Base-by-base conservation (phyloP, 2,888 invertebrate species). In the Hypselothyrea guttata region DNA sequence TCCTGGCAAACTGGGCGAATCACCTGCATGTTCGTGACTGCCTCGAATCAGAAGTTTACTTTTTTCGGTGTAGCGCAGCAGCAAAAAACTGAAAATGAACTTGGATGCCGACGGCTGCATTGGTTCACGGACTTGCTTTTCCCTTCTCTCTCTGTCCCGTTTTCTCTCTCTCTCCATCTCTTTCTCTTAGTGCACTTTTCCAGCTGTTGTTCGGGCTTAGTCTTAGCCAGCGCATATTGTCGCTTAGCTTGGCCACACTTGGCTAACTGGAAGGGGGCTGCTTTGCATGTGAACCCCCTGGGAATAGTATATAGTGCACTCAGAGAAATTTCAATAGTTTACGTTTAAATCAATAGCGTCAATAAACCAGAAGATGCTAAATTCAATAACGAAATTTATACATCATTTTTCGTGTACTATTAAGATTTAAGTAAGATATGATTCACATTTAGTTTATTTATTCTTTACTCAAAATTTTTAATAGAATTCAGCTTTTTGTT, bases 31-130 rank as follows among this genome's bases (percentile, higher is more conserved):
- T 71, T 68, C 68, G 68, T 71, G 54, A 58, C 66, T 38, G 37
- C 71, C 71, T 48, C 35, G 38, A 54, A 44, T 51, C 31, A 16
- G 27, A 65, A 63, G 18, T 49, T 65, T 59, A n/a, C n/a, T 35
- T 42, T 22, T 22, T 22, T 22, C 3, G 2, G 63, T 64, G 51
- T 45, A 66, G 75, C 42, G 71, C 52, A 67, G 52, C 42, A 49
- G 56, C 56, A 68, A 76, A 78, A 64, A 84, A 75, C 68, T 84
- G 76, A 60, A 84, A 84, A 72, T 84, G 76, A 83, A 76, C 76
- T 84, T 59, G 73, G 69, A 54, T 27, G 55, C 59, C 59, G 47
- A 27, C 61, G 57, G 35, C 59, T 77, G 55, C 74, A 46, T 42
- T 56, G 34, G 64, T 40, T 69, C 55, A 62, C 61, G 57, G 22